Evolutionary conservation across 2,797 vertebrate species (phyloP).

Genomic region (Meriones psammophilus): DNA sequence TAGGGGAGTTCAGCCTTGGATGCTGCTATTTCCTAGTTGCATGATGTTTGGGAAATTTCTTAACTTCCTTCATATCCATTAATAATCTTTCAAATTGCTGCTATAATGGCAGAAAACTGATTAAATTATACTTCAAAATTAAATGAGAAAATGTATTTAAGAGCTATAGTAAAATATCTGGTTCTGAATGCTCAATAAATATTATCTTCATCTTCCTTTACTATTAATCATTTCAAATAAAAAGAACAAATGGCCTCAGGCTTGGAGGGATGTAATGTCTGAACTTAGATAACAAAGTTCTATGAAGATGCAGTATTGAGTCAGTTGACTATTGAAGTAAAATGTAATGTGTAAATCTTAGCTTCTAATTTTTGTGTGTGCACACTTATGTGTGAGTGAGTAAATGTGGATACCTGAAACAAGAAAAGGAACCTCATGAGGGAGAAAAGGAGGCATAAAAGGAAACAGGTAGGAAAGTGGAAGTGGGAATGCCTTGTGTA

Average conservation of each 20-base stretch:
- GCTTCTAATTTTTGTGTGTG: background rate
- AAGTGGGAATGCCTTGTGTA: background rate
- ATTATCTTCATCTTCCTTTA: conserved; percentile 49
- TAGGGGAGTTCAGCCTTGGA: background rate
- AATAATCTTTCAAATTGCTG: conserved; percentile 26
- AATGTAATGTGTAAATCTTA: background rate
- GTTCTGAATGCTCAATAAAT: conserved; percentile 43
- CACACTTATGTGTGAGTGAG: background rate
- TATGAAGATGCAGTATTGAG: conserved; percentile 12
- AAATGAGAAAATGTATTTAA: conserved; percentile 59
- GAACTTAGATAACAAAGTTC: conserved; percentile 3
- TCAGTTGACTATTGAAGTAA: background rate
- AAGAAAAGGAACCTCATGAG: background rate
- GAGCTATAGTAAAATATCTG: conserved; percentile 48
- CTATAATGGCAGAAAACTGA: conserved; percentile 35
- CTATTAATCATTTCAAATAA: conserved; percentile 25
- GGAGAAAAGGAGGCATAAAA: background rate
- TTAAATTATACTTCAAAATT: conserved; percentile 56
- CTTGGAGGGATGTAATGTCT: background rate
- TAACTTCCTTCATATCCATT: conserved; percentile 43
- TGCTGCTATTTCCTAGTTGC: conserved; percentile 33
- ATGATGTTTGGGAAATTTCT: conserved; percentile 33
- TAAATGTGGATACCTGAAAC: background rate
- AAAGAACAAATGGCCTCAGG: background rate
- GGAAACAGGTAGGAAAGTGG: background rate